These are phyloP conservation scores for Drosophila sechellia DNA, from an alignment of 1,140 invertebrate genomes.

Conservation along the genomic window DNA sequence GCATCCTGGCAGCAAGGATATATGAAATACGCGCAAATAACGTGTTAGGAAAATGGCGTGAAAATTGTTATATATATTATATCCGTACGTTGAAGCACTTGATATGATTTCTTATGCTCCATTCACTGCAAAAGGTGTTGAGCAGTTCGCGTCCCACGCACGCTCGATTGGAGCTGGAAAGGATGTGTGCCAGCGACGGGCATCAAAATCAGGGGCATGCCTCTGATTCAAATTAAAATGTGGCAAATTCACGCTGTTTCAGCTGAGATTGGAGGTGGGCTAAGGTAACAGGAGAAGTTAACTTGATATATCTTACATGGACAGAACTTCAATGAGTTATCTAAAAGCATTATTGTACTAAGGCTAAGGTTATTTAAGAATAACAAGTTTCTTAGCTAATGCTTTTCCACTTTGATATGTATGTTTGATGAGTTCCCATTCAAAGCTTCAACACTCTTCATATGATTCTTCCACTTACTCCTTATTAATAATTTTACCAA, in stretches of 20 bases:
- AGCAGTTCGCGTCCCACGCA: slow-evolving; percentile 30
- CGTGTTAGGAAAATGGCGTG: slow-evolving; percentile 80
- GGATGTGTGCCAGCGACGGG: slow-evolving; percentile 6
- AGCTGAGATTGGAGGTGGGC: not conserved
- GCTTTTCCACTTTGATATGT: too few species aligned
- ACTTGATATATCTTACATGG: not conserved
- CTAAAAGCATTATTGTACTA: too few species aligned
- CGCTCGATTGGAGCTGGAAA: slow-evolving; percentile 1
- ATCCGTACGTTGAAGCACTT: slow-evolving; percentile 69
- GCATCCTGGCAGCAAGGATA: slow-evolving; percentile 65
- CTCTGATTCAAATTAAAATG: slow-evolving; percentile 30
- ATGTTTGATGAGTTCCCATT: too few species aligned
- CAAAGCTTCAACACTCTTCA: too few species aligned
- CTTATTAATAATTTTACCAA: too few species aligned
- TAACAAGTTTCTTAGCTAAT: too few species aligned
- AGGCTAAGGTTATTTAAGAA: too few species aligned
- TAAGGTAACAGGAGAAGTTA: not conserved
- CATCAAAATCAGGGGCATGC: slow-evolving; percentile 8
- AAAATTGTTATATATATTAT: slow-evolving; percentile 83
- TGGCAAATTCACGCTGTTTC: not conserved
- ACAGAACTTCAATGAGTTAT: too few species aligned
- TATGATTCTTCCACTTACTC: not conserved
- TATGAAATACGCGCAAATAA: slow-evolving; percentile 82
- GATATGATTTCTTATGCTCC: slow-evolving; percentile 81
- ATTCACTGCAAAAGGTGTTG: slow-evolving; percentile 75